Percentiles rank a stretch among this genome's conserved stretches.
Conservation (phyloP, 2,888 invertebrate species). For the Opisthograptis luteolata region DNA sequence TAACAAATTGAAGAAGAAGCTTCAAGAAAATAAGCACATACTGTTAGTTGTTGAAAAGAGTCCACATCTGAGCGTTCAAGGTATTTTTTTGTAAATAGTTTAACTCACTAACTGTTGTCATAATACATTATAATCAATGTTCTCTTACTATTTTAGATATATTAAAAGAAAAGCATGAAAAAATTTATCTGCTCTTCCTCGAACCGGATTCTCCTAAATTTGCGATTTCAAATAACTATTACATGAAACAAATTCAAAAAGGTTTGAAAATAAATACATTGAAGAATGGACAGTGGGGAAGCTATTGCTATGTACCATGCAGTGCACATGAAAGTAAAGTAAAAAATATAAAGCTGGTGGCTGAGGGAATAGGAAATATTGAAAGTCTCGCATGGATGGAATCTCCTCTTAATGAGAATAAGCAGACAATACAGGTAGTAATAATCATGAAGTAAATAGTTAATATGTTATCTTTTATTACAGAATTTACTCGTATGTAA, state of each 20-base stretch:
- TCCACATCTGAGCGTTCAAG: background rate
- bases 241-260: constrained; percentile 5
- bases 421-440: constrained; percentile 3
- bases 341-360: background rate
- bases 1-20: background rate
- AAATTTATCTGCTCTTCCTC: background rate
- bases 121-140: too few relatives aligned
- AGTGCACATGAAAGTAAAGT: background rate
- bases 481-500: too few relatives aligned
- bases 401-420: background rate
- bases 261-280: background rate
- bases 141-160: background rate
- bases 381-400: constrained; percentile 13
- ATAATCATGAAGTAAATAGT: too few relatives aligned
- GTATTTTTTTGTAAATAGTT: too few relatives aligned
- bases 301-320: background rate
- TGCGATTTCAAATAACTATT: background rate
- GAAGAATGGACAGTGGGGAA: background rate
- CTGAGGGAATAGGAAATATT: background rate
- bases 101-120: too few relatives aligned
- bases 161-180: background rate
- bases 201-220: background rate
- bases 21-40: background rate
- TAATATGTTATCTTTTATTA: too few relatives aligned
- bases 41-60: background rate